A percentile compares a stretch with the other conserved stretches of the same genome.
Evolutionary conservation across 1,140 invertebrate genomes (phyloP).

Genomic region (Pinna nobilis): DNA sequence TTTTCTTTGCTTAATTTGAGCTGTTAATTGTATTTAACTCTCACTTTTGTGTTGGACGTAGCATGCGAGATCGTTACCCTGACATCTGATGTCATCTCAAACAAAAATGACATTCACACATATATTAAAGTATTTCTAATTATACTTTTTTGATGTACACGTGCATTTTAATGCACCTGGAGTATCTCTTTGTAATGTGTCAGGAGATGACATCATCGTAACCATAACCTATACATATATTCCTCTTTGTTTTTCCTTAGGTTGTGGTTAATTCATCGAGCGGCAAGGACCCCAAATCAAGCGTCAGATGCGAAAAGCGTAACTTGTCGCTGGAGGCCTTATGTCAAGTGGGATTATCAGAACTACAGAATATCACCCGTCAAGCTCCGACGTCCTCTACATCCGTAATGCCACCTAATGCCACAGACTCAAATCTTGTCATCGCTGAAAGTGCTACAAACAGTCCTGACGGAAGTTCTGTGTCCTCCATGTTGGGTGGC

Average conservation of each 20-base stretch:
- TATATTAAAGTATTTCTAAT: background rate
- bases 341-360: conserved; percentile 69
- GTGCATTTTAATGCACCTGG: background rate
- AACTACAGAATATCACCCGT: conserved; percentile 69
- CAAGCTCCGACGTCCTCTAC: conserved; percentile 24
- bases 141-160: background rate
- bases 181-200: background rate
- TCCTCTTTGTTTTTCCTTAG: too few species aligned
- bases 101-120: too few species aligned
- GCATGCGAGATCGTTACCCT: too few species aligned
- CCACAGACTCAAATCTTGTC: conserved; percentile 13
- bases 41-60: too few species aligned
- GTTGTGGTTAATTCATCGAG: background rate
- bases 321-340: conserved; percentile 66
- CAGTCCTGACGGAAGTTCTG: background rate
- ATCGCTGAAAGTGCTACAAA: background rate
- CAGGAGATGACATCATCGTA: too few species aligned
- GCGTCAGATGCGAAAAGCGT: too few species aligned
- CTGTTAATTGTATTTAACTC: too few species aligned
- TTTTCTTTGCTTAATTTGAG: too few species aligned
- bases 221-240: too few species aligned
- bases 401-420: conserved; percentile 5
- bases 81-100: too few species aligned
- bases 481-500: background rate
- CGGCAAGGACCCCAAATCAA: background rate